Evolutionary conservation across 2,113 vertebrate genomes (phyloP), one percentile per base, ranked within the genome.

Genomic region (Eubucco bourcierii): DNA sequence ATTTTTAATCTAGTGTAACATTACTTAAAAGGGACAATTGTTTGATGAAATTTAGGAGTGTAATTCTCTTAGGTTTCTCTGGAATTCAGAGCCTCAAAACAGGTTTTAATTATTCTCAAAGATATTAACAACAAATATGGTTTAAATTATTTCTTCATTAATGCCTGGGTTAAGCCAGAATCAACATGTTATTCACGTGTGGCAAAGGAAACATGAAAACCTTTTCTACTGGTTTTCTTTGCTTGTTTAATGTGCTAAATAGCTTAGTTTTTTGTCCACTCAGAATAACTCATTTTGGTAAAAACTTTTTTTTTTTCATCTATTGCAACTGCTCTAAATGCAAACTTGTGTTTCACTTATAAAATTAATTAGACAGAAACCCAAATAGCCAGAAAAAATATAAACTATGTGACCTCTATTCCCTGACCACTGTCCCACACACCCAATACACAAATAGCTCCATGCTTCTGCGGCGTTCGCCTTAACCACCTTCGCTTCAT

Each of bases 291-390:
- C 24, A 47, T 75, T 84, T 81, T 65, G 80, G 37, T 73, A 27
- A 84, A 90, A 52, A 24, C 47, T 23, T 50, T 80, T 10, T 31
- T 65, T 75, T 64, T 80, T 78, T 63, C 16, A 50, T 58, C 0
- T 79, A 37, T 75, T 6, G 6, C 34, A 82, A 76, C 55, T 58
- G n/a, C 44, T 63, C 21, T 71, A 78, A 94, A 88, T 15, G 75
- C 29, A 90, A 60, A 75, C 31, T 52, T 66, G 24, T 72, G 68
- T 77, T 88, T 90, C 41, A 70, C 66, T 82, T 90, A 47, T 63
- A 84, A 82, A 91, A 91, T 66, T 80, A 89, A 83, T 95, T 74
- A 91, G 50, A 68, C 44, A 88, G 72, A 84, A 73, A 87, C n/a
- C 71, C 44, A 77, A 77, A 90, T 39, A 80, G 14, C 17, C 0